phyloP scores from a whole-genome alignment of 2,113 vertebrate species.

The Callopanchax toddi region DNA sequence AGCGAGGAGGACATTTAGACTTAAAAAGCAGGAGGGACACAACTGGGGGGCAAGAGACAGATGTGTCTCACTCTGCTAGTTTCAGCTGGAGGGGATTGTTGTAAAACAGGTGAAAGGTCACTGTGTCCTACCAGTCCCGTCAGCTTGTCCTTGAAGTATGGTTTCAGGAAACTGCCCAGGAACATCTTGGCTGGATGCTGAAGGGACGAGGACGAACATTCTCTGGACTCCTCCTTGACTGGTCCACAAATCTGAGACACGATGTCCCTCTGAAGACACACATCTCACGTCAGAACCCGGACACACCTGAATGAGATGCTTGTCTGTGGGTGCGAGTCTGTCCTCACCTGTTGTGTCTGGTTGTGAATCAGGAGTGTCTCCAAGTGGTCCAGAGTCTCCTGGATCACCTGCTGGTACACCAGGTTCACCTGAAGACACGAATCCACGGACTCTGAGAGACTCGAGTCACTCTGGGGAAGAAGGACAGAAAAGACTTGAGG shows the following conservation, averaged over 20 bases:
- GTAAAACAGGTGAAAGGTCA: background rate
- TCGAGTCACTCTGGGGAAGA: slow-evolving; percentile 51
- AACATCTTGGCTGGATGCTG: slow-evolving; percentile 50
- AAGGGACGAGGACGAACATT: slow-evolving; percentile 24
- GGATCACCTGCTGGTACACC: slow-evolving; percentile 72
- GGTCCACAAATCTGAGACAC: slow-evolving; percentile 55
- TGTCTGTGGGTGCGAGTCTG: background rate
- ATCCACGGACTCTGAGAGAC: slow-evolving; percentile 46
- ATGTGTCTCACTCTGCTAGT: too few relatives aligned
- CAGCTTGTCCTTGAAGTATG: slow-evolving; percentile 73
- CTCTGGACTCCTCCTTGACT: slow-evolving; percentile 33
- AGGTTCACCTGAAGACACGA: slow-evolving; percentile 73
- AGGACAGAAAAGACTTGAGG: too few relatives aligned
- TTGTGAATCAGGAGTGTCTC: slow-evolving; percentile 40
- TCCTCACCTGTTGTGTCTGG: slow-evolving; percentile 17
- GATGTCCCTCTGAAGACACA: slow-evolving; percentile 52
- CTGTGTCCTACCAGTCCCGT: slow-evolving; percentile 60
- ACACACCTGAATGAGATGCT: background rate
- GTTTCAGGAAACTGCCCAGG: slow-evolving; percentile 71
- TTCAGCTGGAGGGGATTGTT: too few relatives aligned
- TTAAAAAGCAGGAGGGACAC: too few relatives aligned
- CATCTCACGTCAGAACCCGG: background rate
- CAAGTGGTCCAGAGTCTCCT: slow-evolving; percentile 62
- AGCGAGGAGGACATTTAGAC: too few relatives aligned
- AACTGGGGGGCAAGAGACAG: too few relatives aligned